phyloP scores from a whole-genome alignment of 2,888 invertebrate species.

The Chymomyza procnemis region DNA sequence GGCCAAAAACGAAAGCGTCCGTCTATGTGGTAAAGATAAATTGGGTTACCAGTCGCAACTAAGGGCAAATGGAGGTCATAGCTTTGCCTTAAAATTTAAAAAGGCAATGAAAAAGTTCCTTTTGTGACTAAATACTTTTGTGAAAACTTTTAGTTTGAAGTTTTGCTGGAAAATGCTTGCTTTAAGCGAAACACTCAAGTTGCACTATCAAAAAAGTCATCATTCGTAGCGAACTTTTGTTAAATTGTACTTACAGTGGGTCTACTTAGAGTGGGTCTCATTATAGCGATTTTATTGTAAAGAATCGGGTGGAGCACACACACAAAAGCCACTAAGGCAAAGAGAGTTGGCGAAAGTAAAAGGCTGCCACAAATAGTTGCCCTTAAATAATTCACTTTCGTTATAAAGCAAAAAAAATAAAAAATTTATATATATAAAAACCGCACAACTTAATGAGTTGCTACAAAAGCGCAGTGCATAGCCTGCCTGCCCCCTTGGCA shows the following conservation, averaged over 20 bases:
- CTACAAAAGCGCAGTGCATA: constrained; percentile 29
- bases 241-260: not conserved
- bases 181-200: not conserved
- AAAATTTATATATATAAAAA: constrained; percentile 27
- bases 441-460: constrained; percentile 66
- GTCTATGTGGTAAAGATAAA: no score
- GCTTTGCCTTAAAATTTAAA: not conserved
- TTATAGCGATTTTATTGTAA: constrained; percentile 8
- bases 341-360: constrained; percentile 11
- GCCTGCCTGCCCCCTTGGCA: not conserved
- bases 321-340: not conserved
- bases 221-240: not conserved
- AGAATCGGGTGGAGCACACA: not conserved
- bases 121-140: not conserved
- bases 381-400: constrained; percentile 46
- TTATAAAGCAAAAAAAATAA: constrained; percentile 17
- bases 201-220: not conserved
- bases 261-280: no score
- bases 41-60: not conserved
- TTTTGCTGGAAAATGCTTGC: not conserved
- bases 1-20: not conserved
- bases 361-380: constrained; percentile 12
- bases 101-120: not conserved
- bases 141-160: not conserved
- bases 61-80: not conserved